A percentile compares a stretch with the other conserved stretches of the same genome.
Evolutionary conservation across 1,140 invertebrate species (phyloP).

Genomic region (Drosophila cardini): DNA sequence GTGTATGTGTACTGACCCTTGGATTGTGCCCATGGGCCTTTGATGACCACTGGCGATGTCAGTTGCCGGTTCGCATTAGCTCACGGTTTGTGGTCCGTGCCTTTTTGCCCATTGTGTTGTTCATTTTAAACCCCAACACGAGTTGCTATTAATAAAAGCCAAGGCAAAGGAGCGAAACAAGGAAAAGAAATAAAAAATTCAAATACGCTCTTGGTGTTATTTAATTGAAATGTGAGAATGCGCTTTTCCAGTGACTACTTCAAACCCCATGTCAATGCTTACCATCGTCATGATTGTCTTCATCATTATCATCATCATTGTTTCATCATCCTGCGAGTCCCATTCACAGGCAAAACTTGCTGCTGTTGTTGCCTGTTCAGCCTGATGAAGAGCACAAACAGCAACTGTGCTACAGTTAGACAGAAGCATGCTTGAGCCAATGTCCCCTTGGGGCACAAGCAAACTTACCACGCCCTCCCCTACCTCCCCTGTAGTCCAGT

Average conservation of each 20-base stretch:
- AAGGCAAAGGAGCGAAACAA: constrained; percentile 47
- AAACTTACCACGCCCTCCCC: neutral
- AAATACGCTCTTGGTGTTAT: constrained; percentile 66
- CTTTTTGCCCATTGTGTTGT: constrained; percentile 50
- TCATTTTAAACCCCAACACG: constrained; percentile 61
- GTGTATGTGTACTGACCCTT: neutral
- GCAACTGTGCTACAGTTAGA: constrained; percentile 64
- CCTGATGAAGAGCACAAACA: constrained; percentile 74
- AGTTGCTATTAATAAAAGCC: constrained; percentile 72
- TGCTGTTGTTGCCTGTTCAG: constrained; percentile 43
- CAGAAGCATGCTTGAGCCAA: constrained; percentile 78
- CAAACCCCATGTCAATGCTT: constrained; percentile 39
- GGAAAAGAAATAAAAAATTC: constrained; percentile 29
- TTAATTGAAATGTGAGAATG: constrained; percentile 82
- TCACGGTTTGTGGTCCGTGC: constrained; percentile 7
- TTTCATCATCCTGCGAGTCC: constrained; percentile 59
- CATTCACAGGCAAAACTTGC: constrained; percentile 58
- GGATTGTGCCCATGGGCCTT: constrained; percentile 21
- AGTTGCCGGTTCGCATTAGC: constrained; percentile 24
- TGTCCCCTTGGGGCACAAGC: constrained; percentile 69
- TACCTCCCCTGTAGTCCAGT: neutral
- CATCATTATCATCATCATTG: constrained; percentile 6
- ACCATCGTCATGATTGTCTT: constrained; percentile 7
- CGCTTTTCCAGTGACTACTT: constrained; percentile 74
- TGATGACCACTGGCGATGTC: constrained; percentile 8